Percentiles rank a stretch among this genome's conserved stretches.
Evolutionary conservation across 2,113 vertebrate species (phyloP).

Genomic region (Hucho hucho): DNA sequence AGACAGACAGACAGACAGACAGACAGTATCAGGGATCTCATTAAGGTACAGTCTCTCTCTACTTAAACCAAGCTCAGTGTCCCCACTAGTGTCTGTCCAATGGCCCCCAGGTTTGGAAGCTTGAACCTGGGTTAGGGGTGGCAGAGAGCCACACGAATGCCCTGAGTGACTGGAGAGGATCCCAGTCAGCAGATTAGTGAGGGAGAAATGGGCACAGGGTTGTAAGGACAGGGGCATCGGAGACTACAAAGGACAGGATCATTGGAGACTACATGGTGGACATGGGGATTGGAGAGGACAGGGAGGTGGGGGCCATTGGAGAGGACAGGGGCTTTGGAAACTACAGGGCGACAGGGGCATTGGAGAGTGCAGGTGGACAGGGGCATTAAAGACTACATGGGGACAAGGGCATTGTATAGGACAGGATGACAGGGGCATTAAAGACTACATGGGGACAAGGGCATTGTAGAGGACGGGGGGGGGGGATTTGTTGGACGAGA

Average conservation of each 20-base stretch:
- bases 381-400: too few species aligned
- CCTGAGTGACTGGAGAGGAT: conserved; percentile 9
- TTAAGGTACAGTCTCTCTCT: conserved; percentile 38
- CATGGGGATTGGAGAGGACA: too few species aligned
- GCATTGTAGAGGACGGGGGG: not conserved
- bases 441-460: too few species aligned
- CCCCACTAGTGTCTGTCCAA: conserved; percentile 39
- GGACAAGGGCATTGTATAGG: too few species aligned
- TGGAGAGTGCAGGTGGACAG: too few species aligned
- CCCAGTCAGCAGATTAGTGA: conserved; percentile 17
- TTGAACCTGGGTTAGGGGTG: conserved; percentile 9
- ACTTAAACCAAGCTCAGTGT: conserved; percentile 44
- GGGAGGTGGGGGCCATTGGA: too few species aligned
- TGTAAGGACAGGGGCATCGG: too few species aligned
- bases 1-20: too few species aligned
- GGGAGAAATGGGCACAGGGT: conserved; percentile 6
- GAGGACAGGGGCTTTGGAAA: too few species aligned
- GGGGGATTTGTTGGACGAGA: conserved; percentile 4
- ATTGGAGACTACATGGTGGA: not conserved
- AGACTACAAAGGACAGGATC: not conserved
- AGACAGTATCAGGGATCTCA: conserved; percentile 44
- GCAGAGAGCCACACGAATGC: conserved; percentile 15
- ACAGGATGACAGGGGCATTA: too few species aligned
- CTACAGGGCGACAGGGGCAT: too few species aligned
- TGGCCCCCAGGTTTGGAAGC: not conserved